Percentiles rank a stretch among this genome's conserved stretches.
Conservation (phyloP, 1,140 invertebrate genomes). For the Leptopilina clavipes region DNA sequence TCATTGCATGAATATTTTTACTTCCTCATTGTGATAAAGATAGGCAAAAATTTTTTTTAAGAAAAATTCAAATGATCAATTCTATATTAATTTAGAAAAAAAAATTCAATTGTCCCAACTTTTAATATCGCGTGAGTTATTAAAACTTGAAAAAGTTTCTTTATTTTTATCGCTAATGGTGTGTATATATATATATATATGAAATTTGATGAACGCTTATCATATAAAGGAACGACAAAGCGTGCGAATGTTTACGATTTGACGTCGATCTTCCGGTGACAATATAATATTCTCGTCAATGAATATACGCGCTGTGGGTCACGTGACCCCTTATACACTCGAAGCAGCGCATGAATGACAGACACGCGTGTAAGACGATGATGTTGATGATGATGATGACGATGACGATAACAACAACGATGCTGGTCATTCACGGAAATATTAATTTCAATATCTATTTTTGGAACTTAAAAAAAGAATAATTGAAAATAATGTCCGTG, state of each 20-base stretch:
- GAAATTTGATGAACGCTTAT: neutral
- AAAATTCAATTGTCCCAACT: conserved; percentile 32
- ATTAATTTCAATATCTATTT: neutral
- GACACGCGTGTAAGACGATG: neutral
- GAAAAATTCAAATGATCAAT: too few species aligned
- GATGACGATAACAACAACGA: too few species aligned
- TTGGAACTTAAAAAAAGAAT: too few species aligned
- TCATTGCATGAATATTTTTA: too few species aligned
- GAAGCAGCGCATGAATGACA: conserved; percentile 48
- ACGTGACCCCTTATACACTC: conserved; percentile 44
- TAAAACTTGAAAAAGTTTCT: conserved; percentile 3
- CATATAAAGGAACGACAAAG: conserved; percentile 36
- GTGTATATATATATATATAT: conserved; percentile 42
- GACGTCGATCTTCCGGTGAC: conserved; percentile 51
- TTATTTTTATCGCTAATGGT: conserved; percentile 23
- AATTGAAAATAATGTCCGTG: too few species aligned
- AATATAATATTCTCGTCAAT: conserved; percentile 47
- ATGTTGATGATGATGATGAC: too few species aligned
- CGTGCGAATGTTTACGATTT: conserved; percentile 64
- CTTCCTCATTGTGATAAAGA: too few species aligned
- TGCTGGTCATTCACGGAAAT: neutral
- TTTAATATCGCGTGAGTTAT: conserved; percentile 13
- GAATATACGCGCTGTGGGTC: conserved; percentile 48
- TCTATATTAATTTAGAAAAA: too few species aligned
- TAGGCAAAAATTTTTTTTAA: too few species aligned